A percentile compares a stretch with the other conserved stretches of the same genome.
Evolutionary conservation across 2,888 invertebrate species (phyloP).

Genomic region (Drosophila paranaensis): DNA sequence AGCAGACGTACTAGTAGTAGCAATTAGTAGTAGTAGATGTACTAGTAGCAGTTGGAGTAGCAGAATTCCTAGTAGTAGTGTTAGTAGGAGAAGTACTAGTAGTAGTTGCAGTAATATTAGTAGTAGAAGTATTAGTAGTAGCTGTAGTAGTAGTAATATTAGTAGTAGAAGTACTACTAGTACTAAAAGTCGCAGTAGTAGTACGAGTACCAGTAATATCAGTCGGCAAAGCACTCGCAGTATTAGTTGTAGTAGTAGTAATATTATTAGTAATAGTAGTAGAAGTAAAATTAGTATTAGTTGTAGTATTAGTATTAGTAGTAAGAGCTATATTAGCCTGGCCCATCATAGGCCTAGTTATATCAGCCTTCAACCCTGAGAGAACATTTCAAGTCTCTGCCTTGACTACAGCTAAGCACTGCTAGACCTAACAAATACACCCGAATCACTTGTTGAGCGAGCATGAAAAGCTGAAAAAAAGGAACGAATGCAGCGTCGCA

Average conservation of each 20-base stretch:
- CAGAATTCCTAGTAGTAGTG: background rate
- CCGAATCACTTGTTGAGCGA: background rate
- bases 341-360: background rate
- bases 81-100: background rate
- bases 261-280: background rate
- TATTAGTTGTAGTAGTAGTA: background rate
- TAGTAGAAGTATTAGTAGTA: background rate
- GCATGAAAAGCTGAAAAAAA: slow-evolving; percentile 20
- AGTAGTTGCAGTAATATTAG: background rate
- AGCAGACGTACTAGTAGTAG: background rate
- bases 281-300: background rate
- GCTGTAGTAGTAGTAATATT: background rate
- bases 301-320: no score
- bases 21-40: background rate
- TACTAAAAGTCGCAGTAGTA: background rate
- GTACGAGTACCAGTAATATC: background rate
- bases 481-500: slow-evolving; percentile 72
- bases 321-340: no score
- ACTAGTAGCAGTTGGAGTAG: background rate
- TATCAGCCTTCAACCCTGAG: background rate
- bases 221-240: background rate
- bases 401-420: background rate
- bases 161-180: fast-evolving
- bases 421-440: background rate
- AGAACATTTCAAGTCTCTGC: background rate